Percentiles rank a stretch among this genome's conserved stretches.
These are phyloP conservation scores for Desmophyllum pertusum DNA, from an alignment of 92 coral and sea anemone genomes.

Conservation along the genomic window DNA sequence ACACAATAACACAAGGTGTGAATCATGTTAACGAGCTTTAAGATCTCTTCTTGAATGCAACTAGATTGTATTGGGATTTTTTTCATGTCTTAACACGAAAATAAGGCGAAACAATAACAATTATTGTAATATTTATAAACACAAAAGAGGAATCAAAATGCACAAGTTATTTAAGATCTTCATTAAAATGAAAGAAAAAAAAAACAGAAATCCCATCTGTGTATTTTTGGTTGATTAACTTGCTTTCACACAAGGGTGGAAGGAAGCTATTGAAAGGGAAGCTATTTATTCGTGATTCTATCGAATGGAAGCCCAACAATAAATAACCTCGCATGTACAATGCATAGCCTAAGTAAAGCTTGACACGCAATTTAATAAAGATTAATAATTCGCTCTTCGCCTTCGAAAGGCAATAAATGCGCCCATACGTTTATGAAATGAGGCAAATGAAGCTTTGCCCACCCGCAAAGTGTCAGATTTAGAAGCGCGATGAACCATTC, in stretches of 20 bases:
- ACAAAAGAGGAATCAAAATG: background rate
- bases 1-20: background rate
- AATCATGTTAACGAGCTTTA: background rate
- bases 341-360: no score
- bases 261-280: background rate
- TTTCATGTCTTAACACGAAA: background rate
- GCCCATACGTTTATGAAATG: background rate
- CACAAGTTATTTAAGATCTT: background rate
- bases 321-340: no score
- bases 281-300: background rate
- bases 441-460: background rate
- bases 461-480: conserved; percentile 3
- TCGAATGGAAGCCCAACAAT: background rate
- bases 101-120: background rate
- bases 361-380: conserved; percentile 4
- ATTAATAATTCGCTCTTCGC: background rate
- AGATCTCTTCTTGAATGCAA: background rate
- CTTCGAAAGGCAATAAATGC: background rate
- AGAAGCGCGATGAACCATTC: background rate
- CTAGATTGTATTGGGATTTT: background rate
- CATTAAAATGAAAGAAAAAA: background rate
- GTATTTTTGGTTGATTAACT: background rate
- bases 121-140: background rate
- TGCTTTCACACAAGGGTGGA: background rate
- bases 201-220: background rate